Base-by-base conservation (phyloP, 2,888 invertebrate species). In the Kuschelorhynchus macadamiae region DNA sequence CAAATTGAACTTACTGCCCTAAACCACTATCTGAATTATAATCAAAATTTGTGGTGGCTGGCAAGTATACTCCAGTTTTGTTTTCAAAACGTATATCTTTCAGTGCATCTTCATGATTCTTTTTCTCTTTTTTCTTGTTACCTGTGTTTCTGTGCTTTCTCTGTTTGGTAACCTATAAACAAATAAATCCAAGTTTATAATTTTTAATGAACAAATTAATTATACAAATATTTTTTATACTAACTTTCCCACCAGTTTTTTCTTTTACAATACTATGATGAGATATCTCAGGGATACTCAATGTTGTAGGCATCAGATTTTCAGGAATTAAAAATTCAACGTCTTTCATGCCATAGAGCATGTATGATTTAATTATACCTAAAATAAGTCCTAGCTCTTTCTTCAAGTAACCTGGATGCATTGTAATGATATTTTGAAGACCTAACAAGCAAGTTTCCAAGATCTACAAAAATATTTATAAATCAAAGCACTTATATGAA, bases 191-290 rank as follows among this genome's bases (percentile, higher is more conserved):
- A n/a, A n/a, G n/a, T n/a, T n/a, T n/a, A n/a, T n/a, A n/a, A n/a
- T n/a, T n/a, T n/a, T n/a, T n/a, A n/a, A n/a, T n/a, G n/a, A n/a
- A n/a, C n/a, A n/a, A n/a, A n/a, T n/a, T n/a, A n/a, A n/a, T n/a
- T 25, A 25, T 25, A 25, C 7, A 30, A 46, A n/a, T 42, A 12
- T 25, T 33, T 12, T 33, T 49, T 3, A 25, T 3, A 25, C 69
- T 74, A 81, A 89, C 87, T 83, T 89, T 90, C 73, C 90, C 90
- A n/a, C 89, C 89, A 76, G 85, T 85, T 68, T 83, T 85, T 56
- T 80, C 81, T 18, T 72, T 74, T 4, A 11, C 3, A n/a, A 81
- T 76, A 9, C 75, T 66, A 67, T 73, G 72, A 1, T 75, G 44
- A 14, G 77, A 36, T 0, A 85, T 81, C 70, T 88, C 87, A 9